phyloP scores from a whole-genome alignment of 2,888 invertebrate species.

The Rhyacophila evoluta region DNA sequence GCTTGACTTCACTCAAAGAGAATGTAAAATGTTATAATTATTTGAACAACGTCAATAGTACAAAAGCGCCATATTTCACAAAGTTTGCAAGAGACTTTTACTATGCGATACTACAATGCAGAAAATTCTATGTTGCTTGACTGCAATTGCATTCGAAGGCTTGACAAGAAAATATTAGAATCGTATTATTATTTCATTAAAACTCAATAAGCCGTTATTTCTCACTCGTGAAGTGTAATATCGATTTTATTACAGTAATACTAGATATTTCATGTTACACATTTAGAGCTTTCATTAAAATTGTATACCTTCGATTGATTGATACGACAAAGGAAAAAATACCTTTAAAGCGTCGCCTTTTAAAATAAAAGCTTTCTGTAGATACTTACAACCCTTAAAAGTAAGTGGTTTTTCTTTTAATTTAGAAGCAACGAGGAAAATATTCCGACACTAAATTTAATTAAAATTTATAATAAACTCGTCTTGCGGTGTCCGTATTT shows the following conservation, averaged over 20 bases:
- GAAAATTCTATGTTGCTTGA: background rate
- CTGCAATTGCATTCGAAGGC: background rate
- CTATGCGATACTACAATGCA: background rate
- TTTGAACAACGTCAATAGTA: background rate
- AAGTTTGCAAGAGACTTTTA: background rate
- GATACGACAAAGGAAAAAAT: background rate
- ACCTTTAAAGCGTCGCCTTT: too few species aligned
- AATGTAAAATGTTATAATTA: too few species aligned
- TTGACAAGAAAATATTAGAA: too few species aligned
- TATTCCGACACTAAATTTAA: too few species aligned
- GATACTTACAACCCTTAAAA: too few species aligned
- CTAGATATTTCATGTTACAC: background rate
- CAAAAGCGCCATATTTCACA: background rate
- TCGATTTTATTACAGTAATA: background rate
- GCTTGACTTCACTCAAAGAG: too few species aligned
- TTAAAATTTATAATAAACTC: too few species aligned
- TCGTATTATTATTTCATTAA: background rate
- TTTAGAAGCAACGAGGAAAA: too few species aligned
- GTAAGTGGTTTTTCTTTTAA: too few species aligned
- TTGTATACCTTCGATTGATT: background rate
- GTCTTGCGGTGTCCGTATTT: too few species aligned
- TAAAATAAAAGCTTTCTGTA: too few species aligned
- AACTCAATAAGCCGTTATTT: background rate
- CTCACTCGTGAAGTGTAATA: background rate
- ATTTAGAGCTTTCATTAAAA: background rate